Evolutionary conservation across 1,140 invertebrate genomes (phyloP).

Genomic region (Brachystomella parvula): DNA sequence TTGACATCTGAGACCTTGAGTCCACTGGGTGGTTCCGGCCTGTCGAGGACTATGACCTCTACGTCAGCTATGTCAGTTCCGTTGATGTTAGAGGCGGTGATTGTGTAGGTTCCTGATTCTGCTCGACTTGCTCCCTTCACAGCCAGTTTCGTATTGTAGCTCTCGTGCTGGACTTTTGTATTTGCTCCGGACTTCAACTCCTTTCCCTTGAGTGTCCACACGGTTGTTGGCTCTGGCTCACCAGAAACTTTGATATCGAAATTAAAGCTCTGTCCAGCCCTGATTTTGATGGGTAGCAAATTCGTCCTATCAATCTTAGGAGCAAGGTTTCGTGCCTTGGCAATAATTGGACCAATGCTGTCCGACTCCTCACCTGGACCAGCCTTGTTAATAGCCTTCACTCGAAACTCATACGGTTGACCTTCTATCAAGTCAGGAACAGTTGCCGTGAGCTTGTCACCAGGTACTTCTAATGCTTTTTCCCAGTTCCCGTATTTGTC

Average conservation of each 20-base stretch:
- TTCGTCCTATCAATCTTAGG: constrained; percentile 83
- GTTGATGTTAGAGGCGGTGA: constrained; percentile 86
- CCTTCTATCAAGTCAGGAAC: constrained; percentile 85
- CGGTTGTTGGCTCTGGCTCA: constrained; percentile 80
- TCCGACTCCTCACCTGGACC: constrained; percentile 87
- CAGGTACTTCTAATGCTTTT: constrained; percentile 74
- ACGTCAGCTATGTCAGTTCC: constrained; percentile 87
- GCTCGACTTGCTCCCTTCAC: constrained; percentile 74
- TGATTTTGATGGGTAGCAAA: constrained; percentile 72
- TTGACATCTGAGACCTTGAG: constrained; percentile 80
- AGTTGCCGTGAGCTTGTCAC: constrained; percentile 66
- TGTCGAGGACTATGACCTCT: constrained; percentile 84
- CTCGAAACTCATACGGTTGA: constrained; percentile 81
- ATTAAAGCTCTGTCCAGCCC: constrained; percentile 77
- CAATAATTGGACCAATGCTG: constrained; percentile 75
- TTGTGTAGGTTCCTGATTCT: constrained; percentile 83
- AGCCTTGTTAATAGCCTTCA: constrained; percentile 82
- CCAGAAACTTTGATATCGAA: constrained; percentile 75
- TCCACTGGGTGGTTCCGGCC: constrained; percentile 79
- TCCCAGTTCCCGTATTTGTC: constrained; percentile 93
- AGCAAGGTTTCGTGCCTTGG: constrained; percentile 76
- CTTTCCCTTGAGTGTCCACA: constrained; percentile 68
- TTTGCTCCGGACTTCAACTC: constrained; percentile 63
- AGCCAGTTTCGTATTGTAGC: constrained; percentile 83
- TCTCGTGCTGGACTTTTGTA: constrained; percentile 66